A percentile compares a stretch with the other conserved stretches of the same genome.
Evolutionary conservation across 2,113 vertebrate species (phyloP).

Genomic region (Ivindomyrus marchei): DNA sequence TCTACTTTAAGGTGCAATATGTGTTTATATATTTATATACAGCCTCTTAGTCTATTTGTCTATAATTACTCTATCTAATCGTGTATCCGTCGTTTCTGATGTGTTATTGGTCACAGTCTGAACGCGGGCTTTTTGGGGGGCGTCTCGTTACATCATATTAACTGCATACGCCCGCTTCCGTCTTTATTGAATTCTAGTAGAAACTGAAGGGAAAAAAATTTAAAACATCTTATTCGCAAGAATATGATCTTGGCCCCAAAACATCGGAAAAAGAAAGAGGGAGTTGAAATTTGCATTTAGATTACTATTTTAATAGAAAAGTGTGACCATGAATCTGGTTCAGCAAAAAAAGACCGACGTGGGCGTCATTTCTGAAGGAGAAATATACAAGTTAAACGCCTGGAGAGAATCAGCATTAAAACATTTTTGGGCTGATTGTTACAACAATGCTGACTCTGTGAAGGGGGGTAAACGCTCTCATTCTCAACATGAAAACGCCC

Average conservation of each 20-base stretch:
- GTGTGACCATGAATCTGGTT: slow-evolving; percentile 53
- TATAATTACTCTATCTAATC: background rate
- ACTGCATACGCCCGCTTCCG: slow-evolving; percentile 41
- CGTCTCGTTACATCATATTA: slow-evolving; percentile 34
- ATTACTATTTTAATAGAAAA: slow-evolving; percentile 68
- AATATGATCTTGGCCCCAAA: slow-evolving; percentile 48
- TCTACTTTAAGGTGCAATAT: background rate
- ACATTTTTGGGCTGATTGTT: slow-evolving; percentile 20
- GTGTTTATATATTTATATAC: background rate
- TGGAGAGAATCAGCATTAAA: slow-evolving; percentile 13
- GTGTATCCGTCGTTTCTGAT: background rate
- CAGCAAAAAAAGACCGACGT: slow-evolving; percentile 55
- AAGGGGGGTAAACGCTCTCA: background rate
- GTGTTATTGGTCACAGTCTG: background rate
- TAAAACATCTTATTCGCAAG: slow-evolving; percentile 46
- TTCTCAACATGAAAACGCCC: background rate
- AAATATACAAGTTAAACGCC: slow-evolving; percentile 53
- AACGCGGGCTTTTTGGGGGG: background rate
- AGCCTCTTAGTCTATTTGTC: background rate
- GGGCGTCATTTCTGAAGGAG: slow-evolving; percentile 50
- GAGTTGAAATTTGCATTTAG: slow-evolving; percentile 72
- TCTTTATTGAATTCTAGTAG: slow-evolving; percentile 37
- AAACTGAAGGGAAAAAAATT: slow-evolving; percentile 7
- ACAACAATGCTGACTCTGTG: slow-evolving; percentile 23
- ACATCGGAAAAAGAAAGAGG: slow-evolving; percentile 45